Evolutionary conservation across 92 coral and sea anemone species (phyloP), one percentile per base, ranked within the genome.

Genomic region (Phymanthus crucifer): DNA sequence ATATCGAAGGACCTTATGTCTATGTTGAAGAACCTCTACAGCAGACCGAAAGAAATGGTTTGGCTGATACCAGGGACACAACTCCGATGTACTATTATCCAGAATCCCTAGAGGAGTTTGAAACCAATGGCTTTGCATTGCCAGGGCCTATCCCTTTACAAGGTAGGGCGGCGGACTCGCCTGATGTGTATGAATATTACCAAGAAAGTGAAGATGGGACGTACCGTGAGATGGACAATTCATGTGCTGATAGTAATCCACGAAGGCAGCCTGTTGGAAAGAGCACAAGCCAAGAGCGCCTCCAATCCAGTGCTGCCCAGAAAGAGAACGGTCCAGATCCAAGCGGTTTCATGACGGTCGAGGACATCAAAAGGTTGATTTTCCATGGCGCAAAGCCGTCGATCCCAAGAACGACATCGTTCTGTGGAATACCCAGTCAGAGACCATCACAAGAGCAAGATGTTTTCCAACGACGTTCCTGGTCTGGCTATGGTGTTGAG

Each of bases 401-500:
- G 48, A 58, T 35, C 7, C 75, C 71, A 67, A 74, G 83, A 57
- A 83, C 93, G 46, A 86, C 87, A 29, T 89, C 93, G 10, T 56
- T 82, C 54, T 78, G 83, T 50, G 88, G 90, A 23, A 65, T 83
- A 38, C 48, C 90, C 33, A 46, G 65, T 21, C 40, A 8, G 45
- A 67, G 83, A 27, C 21, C 18, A 18, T 11, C 81, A 34, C 73
- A 61, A 50, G 75, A 82, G 24, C 72, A 29, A 3, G 74, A 73
- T 13, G 14, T 14, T 1, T 33, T 86, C 52, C 88, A 89, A 70
- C 68, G 88, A 68, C 79, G 87, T 34, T 89, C 93, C 64, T 89
- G 93, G 93, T 86, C 93, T 32, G 86, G 85, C 1, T 82, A 85
- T 68, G 90, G 84, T 26, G 64, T 74, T 37, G 52, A 35, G 12